Percentiles rank a stretch among this genome's conserved stretches.
These are phyloP conservation scores for Phalera bucephala DNA, from an alignment of 2,888 invertebrate genomes.

Conservation along the genomic window DNA sequence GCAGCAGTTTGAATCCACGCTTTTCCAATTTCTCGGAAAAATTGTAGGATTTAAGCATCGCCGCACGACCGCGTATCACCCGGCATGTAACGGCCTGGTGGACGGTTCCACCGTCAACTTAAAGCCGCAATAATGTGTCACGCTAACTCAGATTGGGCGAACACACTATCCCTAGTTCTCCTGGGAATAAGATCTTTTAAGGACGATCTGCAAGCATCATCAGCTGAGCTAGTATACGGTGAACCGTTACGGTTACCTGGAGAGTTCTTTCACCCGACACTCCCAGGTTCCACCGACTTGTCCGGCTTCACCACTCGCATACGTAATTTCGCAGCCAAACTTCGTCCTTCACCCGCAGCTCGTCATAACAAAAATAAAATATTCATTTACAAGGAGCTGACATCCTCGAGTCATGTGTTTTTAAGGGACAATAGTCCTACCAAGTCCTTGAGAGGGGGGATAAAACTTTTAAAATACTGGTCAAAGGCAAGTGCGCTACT, in stretches of 20 bases:
- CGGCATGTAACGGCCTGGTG: too few relatives aligned
- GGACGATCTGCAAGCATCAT: background rate
- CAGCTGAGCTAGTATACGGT: too few relatives aligned
- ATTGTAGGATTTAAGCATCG: too few relatives aligned
- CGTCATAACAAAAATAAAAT: slow-evolving; percentile 6
- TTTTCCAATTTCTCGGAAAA: too few relatives aligned
- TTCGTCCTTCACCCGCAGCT: slow-evolving; percentile 2
- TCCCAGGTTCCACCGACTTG: background rate
- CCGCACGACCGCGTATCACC: too few relatives aligned
- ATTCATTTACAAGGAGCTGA: slow-evolving; percentile 8
- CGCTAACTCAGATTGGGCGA: too few relatives aligned
- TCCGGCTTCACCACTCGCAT: background rate
- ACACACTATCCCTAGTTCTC: too few relatives aligned
- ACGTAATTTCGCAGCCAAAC: background rate
- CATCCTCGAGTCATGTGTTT: slow-evolving; percentile 6
- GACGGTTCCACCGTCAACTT: too few relatives aligned
- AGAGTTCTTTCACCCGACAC: background rate
- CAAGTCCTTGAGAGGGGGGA: background rate
- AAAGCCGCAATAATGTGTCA: too few relatives aligned
- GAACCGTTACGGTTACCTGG: background rate
- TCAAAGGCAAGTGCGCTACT: too few relatives aligned
- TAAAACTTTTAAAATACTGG: background rate
- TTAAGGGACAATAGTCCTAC: slow-evolving; percentile 3
- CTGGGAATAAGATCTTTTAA: too few relatives aligned
- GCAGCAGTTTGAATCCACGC: too few relatives aligned